A percentile compares a stretch with the other conserved stretches of the same genome.
Evolutionary conservation across 2,888 invertebrate genomes (phyloP).

Genomic region (Noctua fimbriata): DNA sequence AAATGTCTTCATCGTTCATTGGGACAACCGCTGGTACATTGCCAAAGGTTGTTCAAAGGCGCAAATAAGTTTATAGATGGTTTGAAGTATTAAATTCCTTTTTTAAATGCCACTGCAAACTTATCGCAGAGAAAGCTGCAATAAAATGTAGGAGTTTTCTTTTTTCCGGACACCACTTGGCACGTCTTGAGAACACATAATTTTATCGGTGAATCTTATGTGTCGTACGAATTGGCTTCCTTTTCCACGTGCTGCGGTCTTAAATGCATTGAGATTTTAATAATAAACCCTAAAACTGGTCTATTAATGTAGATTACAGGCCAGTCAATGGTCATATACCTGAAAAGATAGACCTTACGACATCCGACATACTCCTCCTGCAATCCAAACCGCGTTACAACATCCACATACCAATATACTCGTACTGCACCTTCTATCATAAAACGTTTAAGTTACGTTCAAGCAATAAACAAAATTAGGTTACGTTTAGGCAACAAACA

Average conservation of each 20-base stretch:
- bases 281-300: neutral
- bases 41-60: conserved; percentile 22
- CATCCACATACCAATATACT: conserved; percentile 16
- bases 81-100: neutral
- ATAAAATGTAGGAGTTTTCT: conserved; percentile 8
- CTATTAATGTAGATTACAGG: neutral
- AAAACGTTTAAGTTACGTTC: conserved; percentile 27
- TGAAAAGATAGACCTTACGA: conserved; percentile 7
- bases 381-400: conserved; percentile 20
- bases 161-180: conserved; percentile 26
- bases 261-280: neutral
- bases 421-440: conserved; percentile 44
- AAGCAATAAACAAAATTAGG: conserved; percentile 55
- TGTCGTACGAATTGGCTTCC: neutral
- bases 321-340: neutral
- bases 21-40: conserved; percentile 28
- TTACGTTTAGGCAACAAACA: conserved; percentile 59
- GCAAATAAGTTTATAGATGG: conserved; percentile 9
- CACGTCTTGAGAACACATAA: conserved; percentile 15
- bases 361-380: conserved; percentile 8
- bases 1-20: conserved; percentile 17
- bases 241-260: neutral
- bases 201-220: conserved; percentile 10
- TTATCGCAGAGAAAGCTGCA: neutral
- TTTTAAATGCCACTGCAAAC: neutral